These are phyloP conservation scores for Sterrhoptilus dennistouni DNA, from an alignment of 2,113 vertebrate genomes.

Conservation along the genomic window DNA sequence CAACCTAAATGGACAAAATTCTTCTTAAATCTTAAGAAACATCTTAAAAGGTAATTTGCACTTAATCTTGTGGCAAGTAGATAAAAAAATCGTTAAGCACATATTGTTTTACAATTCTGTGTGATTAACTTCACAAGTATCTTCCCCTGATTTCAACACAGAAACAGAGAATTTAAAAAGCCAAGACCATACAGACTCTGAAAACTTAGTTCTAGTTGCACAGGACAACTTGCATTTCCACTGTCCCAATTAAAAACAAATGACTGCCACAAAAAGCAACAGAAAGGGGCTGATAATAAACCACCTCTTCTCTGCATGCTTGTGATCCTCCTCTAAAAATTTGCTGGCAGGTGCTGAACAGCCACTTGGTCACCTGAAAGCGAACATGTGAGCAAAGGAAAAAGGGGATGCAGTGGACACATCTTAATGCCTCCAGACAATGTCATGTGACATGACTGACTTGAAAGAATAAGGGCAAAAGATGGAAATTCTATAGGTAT, in stretches of 20 bases:
- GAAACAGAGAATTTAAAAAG: not conserved
- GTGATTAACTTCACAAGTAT: not conserved
- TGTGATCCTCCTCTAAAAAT: not conserved
- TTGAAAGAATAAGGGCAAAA: not conserved
- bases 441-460: not conserved
- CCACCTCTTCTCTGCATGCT: not conserved
- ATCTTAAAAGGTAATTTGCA: not conserved
- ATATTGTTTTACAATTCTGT: not conserved
- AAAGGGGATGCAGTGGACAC: not conserved
- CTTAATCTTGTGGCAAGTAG: not conserved
- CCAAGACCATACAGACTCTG: not conserved
- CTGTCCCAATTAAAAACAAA: not conserved
- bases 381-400: not conserved
- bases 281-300: not conserved
- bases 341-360: not conserved
- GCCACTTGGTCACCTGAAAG: not conserved
- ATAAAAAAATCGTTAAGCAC: rapidly evolving
- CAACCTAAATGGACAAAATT: not conserved
- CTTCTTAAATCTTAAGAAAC: not conserved
- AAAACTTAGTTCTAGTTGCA: not conserved
- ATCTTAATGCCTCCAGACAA: not conserved
- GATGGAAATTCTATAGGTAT: not conserved
- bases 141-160: not conserved
- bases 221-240: not conserved
- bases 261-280: not conserved